A percentile compares a stretch with the other conserved stretches of the same genome.
Evolutionary conservation across 2,113 vertebrate species (phyloP).

Genomic region (Sorex araneus): DNA sequence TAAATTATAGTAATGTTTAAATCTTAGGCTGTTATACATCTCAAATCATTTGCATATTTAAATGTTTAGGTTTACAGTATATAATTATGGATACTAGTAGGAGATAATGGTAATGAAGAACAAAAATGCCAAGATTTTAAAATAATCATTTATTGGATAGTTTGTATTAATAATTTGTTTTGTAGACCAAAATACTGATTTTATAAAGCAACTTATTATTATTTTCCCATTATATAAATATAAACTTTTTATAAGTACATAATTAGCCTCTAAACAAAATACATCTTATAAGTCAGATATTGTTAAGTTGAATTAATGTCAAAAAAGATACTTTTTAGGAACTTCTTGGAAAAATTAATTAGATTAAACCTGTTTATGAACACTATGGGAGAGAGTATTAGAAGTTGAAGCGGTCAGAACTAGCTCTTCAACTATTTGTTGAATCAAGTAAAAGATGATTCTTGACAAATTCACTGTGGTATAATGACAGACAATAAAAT

Average conservation of each 20-base stretch:
- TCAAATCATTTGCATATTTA: not conserved
- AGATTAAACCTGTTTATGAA: not conserved
- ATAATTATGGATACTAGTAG: not conserved
- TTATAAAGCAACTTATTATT: not conserved
- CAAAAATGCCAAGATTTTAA: not conserved
- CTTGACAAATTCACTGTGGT: not conserved
- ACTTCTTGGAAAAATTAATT: not conserved
- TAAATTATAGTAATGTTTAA: not conserved
- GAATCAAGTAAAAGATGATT: not conserved
- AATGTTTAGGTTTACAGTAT: constrained; percentile 2
- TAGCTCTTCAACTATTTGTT: not conserved
- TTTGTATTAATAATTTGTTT: not conserved
- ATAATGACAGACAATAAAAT: not conserved
- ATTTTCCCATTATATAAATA: not conserved
- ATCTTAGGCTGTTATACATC: not conserved
- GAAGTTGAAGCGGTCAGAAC: not conserved
- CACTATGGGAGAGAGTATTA: not conserved
- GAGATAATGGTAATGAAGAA: not conserved
- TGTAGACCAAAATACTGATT: not conserved
- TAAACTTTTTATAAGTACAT: not conserved
- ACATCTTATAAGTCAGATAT: not conserved
- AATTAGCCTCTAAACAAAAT: not conserved
- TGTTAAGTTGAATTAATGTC: not conserved
- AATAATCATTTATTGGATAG: not conserved
- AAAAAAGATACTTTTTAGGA: not conserved